Percentiles rank a stretch among this genome's conserved stretches.
Conservation (phyloP, 2,888 invertebrate species). For the Penaeus monodon region DNA sequence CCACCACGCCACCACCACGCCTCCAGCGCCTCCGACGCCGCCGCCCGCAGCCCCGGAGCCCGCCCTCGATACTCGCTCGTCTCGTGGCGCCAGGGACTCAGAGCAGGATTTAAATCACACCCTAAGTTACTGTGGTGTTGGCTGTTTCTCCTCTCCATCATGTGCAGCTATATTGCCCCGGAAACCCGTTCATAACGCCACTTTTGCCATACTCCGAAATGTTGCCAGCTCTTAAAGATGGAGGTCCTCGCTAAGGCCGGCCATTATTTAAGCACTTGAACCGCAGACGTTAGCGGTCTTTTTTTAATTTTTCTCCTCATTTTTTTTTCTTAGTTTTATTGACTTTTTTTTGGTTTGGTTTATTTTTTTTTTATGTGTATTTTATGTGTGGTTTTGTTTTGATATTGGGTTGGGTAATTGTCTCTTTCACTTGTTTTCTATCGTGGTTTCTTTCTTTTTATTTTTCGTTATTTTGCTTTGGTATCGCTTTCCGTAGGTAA, state of each 20-base stretch:
- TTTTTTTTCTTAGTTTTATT: no score
- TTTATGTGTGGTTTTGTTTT: no score
- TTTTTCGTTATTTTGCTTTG: background rate
- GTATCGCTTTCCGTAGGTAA: background rate
- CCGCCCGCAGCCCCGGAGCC: background rate
- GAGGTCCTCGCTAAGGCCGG: slow-evolving; percentile 40
- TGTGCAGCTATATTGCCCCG: slow-evolving; percentile 45
- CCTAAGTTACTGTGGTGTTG: slow-evolving; percentile 21
- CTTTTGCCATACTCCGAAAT: slow-evolving; percentile 54
- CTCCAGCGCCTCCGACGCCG: no score
- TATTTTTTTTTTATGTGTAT: no score
- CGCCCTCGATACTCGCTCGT: background rate
- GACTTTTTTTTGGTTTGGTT: no score
- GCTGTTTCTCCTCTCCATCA: slow-evolving; percentile 41
- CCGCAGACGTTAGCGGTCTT: slow-evolving; percentile 37
- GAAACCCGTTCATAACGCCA: slow-evolving; percentile 45
- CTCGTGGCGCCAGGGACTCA: slow-evolving; percentile 24
- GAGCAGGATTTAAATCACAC: slow-evolving; percentile 14
- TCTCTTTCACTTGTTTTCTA: no score
- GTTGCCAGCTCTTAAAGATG: slow-evolving; percentile 56
- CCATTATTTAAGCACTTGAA: slow-evolving; percentile 44
- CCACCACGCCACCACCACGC: no score
- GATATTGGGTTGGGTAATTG: no score
- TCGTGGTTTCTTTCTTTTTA: no score
- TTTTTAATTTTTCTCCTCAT: slow-evolving; percentile 34